Conservation (phyloP, 2,888 invertebrate genomes). For the Galerucella pusilla region DNA sequence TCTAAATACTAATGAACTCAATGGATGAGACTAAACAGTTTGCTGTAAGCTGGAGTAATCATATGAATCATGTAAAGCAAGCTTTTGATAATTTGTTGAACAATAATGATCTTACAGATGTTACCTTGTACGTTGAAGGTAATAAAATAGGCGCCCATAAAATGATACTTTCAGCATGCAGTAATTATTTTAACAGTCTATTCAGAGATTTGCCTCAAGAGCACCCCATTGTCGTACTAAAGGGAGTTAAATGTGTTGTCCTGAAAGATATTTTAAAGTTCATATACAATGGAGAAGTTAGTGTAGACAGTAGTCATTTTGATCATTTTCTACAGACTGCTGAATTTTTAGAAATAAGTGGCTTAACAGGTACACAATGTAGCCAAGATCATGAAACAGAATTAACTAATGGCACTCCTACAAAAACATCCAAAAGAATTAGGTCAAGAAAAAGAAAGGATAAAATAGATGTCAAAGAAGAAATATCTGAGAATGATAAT, state of each 20-base stretch:
- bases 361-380: constrained; percentile 64
- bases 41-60: constrained; percentile 89
- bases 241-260: constrained; percentile 74
- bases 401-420: constrained; percentile 12
- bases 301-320: constrained; percentile 73
- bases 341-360: constrained; percentile 73
- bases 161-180: constrained; percentile 86
- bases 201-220: constrained; percentile 75
- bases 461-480: constrained; percentile 7
- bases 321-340: constrained; percentile 74
- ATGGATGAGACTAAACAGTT: constrained; percentile 70
- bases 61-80: constrained; percentile 81
- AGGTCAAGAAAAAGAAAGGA: constrained; percentile 28
- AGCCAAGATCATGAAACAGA: constrained; percentile 19
- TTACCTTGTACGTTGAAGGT: constrained; percentile 87
- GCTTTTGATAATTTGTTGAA: constrained; percentile 80
- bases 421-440: constrained; percentile 27
- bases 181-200: constrained; percentile 74
- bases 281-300: constrained; percentile 78
- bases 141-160: constrained; percentile 86
- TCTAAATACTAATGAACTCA: constrained; percentile 23
- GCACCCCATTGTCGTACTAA: constrained; percentile 76
- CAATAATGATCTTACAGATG: constrained; percentile 81
- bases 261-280: constrained; percentile 74
- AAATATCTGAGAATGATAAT: constrained; percentile 24